phyloP scores from a whole-genome alignment of 92 coral and sea anemone species.

The Epizoanthus stellaris region DNA sequence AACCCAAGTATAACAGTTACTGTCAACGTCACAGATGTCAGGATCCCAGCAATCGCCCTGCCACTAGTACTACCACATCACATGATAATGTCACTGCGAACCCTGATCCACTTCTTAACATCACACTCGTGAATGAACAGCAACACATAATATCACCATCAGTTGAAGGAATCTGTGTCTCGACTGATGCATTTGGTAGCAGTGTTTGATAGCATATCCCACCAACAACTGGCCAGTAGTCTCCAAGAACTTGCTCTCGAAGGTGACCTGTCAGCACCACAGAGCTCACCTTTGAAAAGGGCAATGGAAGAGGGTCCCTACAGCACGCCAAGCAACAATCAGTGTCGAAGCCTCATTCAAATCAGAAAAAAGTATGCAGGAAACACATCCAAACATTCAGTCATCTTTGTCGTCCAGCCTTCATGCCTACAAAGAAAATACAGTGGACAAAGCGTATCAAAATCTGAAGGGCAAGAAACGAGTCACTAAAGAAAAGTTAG shows the following conservation, averaged over 20 bases:
- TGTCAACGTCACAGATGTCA: constrained; percentile 13
- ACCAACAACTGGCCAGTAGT: background rate
- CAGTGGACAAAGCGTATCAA: constrained; percentile 4
- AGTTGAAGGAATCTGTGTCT: background rate
- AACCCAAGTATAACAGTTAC: constrained; percentile 5
- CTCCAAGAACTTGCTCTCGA: constrained; percentile 20
- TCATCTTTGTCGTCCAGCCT: constrained; percentile 18
- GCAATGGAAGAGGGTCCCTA: constrained; percentile 19
- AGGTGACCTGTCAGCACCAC: background rate
- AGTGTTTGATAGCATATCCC: background rate
- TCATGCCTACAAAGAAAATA: constrained; percentile 29
- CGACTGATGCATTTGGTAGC: background rate
- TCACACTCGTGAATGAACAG: no score
- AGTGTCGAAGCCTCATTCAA: constrained; percentile 5
- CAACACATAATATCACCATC: background rate
- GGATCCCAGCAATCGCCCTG: constrained; percentile 12
- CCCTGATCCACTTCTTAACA: background rate
- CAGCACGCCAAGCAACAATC: constrained; percentile 25
- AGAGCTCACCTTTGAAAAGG: constrained; percentile 6
- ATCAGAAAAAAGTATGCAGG: constrained; percentile 12
- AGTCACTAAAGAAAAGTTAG: background rate
- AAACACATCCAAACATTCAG: constrained; percentile 2
- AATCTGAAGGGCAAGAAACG: constrained; percentile 28
- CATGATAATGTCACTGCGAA: background rate
- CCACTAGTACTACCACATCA: background rate